Evolutionary conservation across 2,888 invertebrate species (phyloP).

Genomic region (Drosophila yooni): DNA sequence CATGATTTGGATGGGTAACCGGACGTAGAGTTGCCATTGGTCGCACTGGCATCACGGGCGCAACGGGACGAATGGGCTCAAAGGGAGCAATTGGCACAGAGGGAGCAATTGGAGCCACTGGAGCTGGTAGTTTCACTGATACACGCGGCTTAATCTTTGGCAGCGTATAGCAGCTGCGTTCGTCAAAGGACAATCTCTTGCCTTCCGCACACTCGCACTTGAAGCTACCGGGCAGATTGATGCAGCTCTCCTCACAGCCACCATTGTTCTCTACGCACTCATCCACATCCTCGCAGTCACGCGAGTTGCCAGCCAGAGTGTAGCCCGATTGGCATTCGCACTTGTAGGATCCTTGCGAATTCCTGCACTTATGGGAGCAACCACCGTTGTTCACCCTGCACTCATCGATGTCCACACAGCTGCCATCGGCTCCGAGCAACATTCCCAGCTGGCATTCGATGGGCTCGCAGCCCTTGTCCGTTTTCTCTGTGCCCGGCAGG

Average conservation of each 20-base stretch:
- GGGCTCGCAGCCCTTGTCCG: slow-evolving; percentile 70
- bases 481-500: slow-evolving; percentile 74
- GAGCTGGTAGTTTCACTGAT: neutral
- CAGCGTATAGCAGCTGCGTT: slow-evolving; percentile 60
- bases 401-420: slow-evolving; percentile 86
- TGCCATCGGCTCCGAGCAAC: slow-evolving; percentile 83
- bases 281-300: slow-evolving; percentile 86
- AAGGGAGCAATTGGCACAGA: neutral
- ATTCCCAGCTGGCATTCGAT: slow-evolving; percentile 85
- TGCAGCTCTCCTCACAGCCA: slow-evolving; percentile 83
- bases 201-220: slow-evolving; percentile 86
- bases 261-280: slow-evolving; percentile 86
- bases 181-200: slow-evolving; percentile 75
- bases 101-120: neutral
- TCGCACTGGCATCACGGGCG: slow-evolving; percentile 23
- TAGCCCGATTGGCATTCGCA: slow-evolving; percentile 88
- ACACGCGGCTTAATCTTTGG: slow-evolving; percentile 14
- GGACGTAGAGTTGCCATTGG: slow-evolving; percentile 28
- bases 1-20: neutral
- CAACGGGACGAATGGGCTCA: neutral
- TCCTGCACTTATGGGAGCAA: slow-evolving; percentile 84
- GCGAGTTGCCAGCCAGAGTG: slow-evolving; percentile 83
- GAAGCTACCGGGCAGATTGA: slow-evolving; percentile 86
- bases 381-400: slow-evolving; percentile 85
- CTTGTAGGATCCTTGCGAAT: slow-evolving; percentile 85